These are phyloP conservation scores for Bombus huntii DNA, from an alignment of 1,140 invertebrate genomes.

Conservation along the genomic window DNA sequence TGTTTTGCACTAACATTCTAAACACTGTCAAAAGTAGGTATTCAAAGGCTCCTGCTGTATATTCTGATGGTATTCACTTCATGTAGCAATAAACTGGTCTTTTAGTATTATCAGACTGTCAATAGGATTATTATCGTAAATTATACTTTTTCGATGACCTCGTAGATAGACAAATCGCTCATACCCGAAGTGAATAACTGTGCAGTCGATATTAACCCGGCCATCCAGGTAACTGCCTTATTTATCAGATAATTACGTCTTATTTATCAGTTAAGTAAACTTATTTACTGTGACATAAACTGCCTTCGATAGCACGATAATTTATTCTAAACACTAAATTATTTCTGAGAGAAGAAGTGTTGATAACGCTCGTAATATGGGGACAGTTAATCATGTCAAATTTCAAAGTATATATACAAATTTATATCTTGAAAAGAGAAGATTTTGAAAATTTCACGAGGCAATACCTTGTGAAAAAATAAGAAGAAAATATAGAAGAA, in stretches of 20 bases:
- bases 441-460: too few relatives aligned
- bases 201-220: too few relatives aligned
- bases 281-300: neutral
- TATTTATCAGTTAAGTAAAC: neutral
- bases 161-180: too few relatives aligned
- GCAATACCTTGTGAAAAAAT: too few relatives aligned
- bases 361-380: too few relatives aligned
- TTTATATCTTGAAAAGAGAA: too few relatives aligned
- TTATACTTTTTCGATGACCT: neutral
- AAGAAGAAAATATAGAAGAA: too few relatives aligned
- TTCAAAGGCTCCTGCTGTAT: neutral
- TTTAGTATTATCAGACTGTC: neutral
- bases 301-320: neutral
- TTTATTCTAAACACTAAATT: neutral
- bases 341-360: neutral
- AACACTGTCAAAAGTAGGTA: neutral
- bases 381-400: too few relatives aligned
- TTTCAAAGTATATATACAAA: too few relatives aligned
- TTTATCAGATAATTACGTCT: neutral
- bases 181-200: neutral
- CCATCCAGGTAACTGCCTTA: neutral
- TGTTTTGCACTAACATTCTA: neutral
- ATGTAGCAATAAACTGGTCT: neutral
- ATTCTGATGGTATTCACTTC: neutral
- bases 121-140: neutral